Conservation (phyloP, 2,113 vertebrate species). For the Callopanchax toddi region DNA sequence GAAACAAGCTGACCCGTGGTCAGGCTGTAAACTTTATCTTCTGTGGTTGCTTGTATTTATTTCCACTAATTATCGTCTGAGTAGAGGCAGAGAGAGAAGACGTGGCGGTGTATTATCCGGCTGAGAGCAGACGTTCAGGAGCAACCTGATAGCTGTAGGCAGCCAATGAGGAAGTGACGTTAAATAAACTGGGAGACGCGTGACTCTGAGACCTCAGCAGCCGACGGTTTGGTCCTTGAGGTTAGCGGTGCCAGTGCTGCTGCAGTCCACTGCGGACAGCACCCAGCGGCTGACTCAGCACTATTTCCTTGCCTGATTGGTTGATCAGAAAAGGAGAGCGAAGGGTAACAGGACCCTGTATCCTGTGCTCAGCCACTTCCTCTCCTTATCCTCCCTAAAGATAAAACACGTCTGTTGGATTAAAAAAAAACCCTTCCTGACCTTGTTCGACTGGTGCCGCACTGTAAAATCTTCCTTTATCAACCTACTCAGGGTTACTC, state of each 20-base stretch:
- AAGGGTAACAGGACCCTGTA: slow-evolving; percentile 56
- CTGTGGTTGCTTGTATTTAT: slow-evolving; percentile 56
- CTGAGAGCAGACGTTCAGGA: slow-evolving; percentile 6
- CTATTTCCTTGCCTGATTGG: slow-evolving; percentile 83
- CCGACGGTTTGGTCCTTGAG: slow-evolving; percentile 34
- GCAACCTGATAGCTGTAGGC: slow-evolving; percentile 11
- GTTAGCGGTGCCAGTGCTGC: slow-evolving; percentile 69
- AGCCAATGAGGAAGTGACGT: not conserved
- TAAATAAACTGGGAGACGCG: not conserved
- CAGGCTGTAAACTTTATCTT: slow-evolving; percentile 73
- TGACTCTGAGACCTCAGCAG: not conserved
- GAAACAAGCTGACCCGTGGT: slow-evolving; percentile 63
- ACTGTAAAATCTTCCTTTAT: slow-evolving; percentile 31
- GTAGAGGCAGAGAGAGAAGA: slow-evolving; percentile 8
- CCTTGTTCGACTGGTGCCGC: slow-evolving; percentile 48
- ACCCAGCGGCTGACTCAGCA: slow-evolving; percentile 88
- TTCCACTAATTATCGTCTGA: slow-evolving; percentile 47
- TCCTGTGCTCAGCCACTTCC: slow-evolving; percentile 52
- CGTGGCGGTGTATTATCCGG: slow-evolving; percentile 26
- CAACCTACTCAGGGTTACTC: slow-evolving; percentile 12
- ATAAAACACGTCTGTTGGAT: slow-evolving; percentile 56
- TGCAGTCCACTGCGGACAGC: slow-evolving; percentile 85
- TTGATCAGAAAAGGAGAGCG: slow-evolving; percentile 69
- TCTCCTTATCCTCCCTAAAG: slow-evolving; percentile 33
- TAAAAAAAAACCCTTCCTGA: slow-evolving; percentile 44